Percentiles rank a stretch among this genome's conserved stretches.
Conservation (phyloP, 2,113 vertebrate genomes). For the Amphiprion ocellaris region DNA sequence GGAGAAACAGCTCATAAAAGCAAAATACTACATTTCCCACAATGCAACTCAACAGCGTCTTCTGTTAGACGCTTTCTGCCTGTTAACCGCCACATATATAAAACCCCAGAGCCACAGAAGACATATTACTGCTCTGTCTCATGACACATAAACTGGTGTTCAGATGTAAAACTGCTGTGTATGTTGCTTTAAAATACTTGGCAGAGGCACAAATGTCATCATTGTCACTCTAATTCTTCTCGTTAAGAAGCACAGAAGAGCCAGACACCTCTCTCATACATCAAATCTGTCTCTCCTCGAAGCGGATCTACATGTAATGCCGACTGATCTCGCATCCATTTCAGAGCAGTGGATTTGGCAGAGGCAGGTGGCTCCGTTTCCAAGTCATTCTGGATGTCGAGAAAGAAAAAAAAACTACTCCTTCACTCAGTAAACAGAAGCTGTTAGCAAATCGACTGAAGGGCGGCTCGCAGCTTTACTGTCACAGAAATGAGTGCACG, state of each 20-base stretch:
- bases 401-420: background rate
- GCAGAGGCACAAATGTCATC: conserved; percentile 19
- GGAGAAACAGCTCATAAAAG: too few species aligned
- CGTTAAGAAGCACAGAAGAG: conserved; percentile 16
- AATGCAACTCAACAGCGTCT: too few species aligned
- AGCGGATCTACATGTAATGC: conserved; percentile 21
- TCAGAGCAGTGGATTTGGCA: conserved; percentile 9
- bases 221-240: conserved; percentile 34
- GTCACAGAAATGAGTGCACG: conserved; percentile 25
- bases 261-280: conserved; percentile 2
- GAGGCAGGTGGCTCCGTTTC: conserved; percentile 16
- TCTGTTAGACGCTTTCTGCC: background rate
- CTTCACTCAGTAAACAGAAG: conserved; percentile 39
- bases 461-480: conserved; percentile 35
- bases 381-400: conserved; percentile 26
- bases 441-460: conserved; percentile 22
- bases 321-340: conserved; percentile 14
- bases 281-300: conserved; percentile 22
- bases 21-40: too few species aligned
- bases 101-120: background rate
- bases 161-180: background rate
- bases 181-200: conserved; percentile 19
- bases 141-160: background rate
- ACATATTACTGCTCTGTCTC: background rate
- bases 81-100: background rate